Evolutionary conservation across 2,113 vertebrate genomes (phyloP).

Genomic region (Stegostoma tigrinum): DNA sequence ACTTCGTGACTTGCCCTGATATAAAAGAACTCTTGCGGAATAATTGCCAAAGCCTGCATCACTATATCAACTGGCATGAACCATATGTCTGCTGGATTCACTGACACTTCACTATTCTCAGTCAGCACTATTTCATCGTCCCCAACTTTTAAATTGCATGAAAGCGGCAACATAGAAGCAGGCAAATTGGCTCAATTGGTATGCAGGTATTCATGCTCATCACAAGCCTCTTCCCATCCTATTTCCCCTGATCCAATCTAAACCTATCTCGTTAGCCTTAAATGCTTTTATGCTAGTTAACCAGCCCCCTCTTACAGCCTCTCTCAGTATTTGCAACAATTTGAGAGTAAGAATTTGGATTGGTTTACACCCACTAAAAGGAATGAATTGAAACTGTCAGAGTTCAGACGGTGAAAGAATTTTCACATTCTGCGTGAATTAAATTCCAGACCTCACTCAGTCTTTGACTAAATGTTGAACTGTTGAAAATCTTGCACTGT

Average conservation of each 20-base stretch:
- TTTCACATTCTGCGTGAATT: background rate
- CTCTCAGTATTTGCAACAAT: background rate
- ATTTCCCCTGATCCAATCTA: background rate
- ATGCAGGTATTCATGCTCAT: too few species aligned
- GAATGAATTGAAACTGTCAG: background rate
- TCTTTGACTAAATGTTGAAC: background rate
- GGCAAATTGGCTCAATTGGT: background rate
- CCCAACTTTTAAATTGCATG: background rate
- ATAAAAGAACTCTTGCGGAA: background rate
- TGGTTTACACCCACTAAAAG: background rate
- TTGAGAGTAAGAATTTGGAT: background rate
- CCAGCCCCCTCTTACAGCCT: background rate
- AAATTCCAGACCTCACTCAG: background rate
- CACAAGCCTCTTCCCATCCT: background rate
- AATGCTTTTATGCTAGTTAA: background rate
- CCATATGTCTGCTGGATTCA: too few species aligned
- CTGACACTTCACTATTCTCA: background rate
- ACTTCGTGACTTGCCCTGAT: background rate
- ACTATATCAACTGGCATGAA: background rate
- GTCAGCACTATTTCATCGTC: background rate
- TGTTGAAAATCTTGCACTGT: background rate
- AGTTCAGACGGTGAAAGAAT: background rate
- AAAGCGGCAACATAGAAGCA: background rate
- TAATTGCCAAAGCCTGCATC: background rate
- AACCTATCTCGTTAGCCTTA: background rate